Evolutionary conservation across 2,888 invertebrate species (phyloP).

Genomic region (Pelosia muscerda): DNA sequence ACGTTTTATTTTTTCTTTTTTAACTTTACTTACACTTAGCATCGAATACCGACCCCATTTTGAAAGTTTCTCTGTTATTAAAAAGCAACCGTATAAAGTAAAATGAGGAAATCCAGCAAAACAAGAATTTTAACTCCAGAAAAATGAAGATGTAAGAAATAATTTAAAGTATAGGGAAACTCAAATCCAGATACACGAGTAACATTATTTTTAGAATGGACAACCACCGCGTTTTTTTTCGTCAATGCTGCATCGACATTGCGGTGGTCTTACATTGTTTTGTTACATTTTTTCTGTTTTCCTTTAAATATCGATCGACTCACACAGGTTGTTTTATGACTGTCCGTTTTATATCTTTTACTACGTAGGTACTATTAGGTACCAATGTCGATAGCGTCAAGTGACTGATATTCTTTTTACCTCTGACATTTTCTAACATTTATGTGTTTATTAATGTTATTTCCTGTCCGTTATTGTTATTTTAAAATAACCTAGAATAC

Average conservation of each 20-base stretch:
- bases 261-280: slow-evolving; percentile 83
- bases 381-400: slow-evolving; percentile 50
- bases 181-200: slow-evolving; percentile 32
- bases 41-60: no score
- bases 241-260: slow-evolving; percentile 60
- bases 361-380: slow-evolving; percentile 53
- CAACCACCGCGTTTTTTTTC: slow-evolving; percentile 75
- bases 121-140: not conserved
- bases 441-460: slow-evolving; percentile 41
- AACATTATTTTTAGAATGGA: slow-evolving; percentile 69
- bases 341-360: slow-evolving; percentile 68
- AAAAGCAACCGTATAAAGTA: not conserved
- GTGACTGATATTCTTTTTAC: slow-evolving; percentile 59
- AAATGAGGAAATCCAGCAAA: not conserved
- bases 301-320: slow-evolving; percentile 73
- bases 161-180: slow-evolving; percentile 27
- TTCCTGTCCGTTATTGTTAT: slow-evolving; percentile 43
- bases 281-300: slow-evolving; percentile 75
- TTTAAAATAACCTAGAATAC: slow-evolving; percentile 14
- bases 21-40: no score
- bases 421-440: slow-evolving; percentile 42
- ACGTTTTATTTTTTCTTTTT: no score
- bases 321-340: slow-evolving; percentile 71
- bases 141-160: slow-evolving; percentile 21
- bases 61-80: no score